These are phyloP conservation scores for Melipona bicolor DNA, from an alignment of 2,888 invertebrate genomes.

Conservation along the genomic window DNA sequence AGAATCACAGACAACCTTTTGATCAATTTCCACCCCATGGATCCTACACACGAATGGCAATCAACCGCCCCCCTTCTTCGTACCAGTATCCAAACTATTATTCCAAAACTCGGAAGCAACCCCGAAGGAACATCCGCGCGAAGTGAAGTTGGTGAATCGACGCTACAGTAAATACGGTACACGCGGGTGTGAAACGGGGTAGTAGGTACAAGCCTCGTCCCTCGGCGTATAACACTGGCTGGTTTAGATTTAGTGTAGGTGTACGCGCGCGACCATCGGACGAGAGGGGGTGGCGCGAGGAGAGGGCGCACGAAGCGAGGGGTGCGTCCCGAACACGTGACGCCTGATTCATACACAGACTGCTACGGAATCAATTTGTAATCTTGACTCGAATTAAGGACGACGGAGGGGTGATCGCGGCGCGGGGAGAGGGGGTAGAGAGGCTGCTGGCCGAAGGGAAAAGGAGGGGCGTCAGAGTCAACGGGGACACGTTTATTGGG, in stretches of 20 bases:
- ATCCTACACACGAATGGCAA: not conserved
- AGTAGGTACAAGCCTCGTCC: conserved; percentile 51
- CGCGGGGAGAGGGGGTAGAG: conserved; percentile 78
- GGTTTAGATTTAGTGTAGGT: conserved; percentile 63
- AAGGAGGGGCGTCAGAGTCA: conserved; percentile 30
- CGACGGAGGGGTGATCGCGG: conserved; percentile 88
- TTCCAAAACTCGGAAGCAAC: not conserved
- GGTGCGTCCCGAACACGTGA: conserved; percentile 84
- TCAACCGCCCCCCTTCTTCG: not conserved
- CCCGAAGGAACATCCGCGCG: not conserved
- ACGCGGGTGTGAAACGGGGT: conserved; percentile 59
- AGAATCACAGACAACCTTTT: not conserved
- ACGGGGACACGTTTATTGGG: conserved; percentile 73
- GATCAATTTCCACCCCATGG: not conserved
- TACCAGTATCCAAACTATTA: not conserved
- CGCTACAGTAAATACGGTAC: conserved; percentile 13
- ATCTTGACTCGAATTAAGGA: conserved; percentile 84
- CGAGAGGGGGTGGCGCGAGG: conserved; percentile 7
- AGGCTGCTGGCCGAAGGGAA: conserved; percentile 84
- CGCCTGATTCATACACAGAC: conserved; percentile 84
- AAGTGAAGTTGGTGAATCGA: conserved; percentile 23
- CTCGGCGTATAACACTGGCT: conserved; percentile 34
- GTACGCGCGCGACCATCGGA: conserved; percentile 32
- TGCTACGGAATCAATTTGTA: conserved; percentile 84
- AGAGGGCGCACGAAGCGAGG: conserved; percentile 65